Evolutionary conservation across 2,888 invertebrate genomes (phyloP), one percentile per base, ranked within the genome.

Genomic region (Ectemnius lituratus): DNA sequence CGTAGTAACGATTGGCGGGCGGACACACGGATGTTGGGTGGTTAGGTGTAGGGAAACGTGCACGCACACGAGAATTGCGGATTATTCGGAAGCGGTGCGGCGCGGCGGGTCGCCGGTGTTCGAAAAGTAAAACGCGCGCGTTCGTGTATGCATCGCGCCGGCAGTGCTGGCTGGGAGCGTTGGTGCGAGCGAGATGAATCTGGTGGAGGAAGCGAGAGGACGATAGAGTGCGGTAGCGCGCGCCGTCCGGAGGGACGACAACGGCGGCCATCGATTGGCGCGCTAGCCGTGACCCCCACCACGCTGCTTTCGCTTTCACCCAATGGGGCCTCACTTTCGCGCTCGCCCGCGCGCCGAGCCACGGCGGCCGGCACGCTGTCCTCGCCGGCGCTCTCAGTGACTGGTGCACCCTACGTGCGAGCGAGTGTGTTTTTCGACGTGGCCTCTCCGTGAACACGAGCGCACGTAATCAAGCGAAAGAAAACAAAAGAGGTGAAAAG

Each of bases 241-340:
- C 73, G 73, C 72, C 68, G 70, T 78, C 64, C 84, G 83, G 81
- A 80, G 84, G 85, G 83, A 81, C 81, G 85, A 80, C 78, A 86
- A 86, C 85, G 86, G 85, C 82, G 88, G 83, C 85, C 90, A 90
- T 90, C 90, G 90, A 90, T 90, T 90, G 90, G 90, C 87, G 88
- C 88, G 81, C 87, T 90, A 89, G 89, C 90, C 90, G 86, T 90
- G 90, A 90, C 90, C 90, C 90, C 90, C 90, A 90, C 90, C 90
- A 90, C 82, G 70, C 76, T 76, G 90, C 90, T 90, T 90, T 90
- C 90, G 87, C 90, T 90, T 90, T 90, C 90, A 90, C 89, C 90
- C 90, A 90, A 90, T 90, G 86, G 89, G 90, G 84, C 87, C 88
- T 90, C 90, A 90, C 90, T 90, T 90, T 90, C 90, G 89, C 89